Percentiles rank a stretch among this genome's conserved stretches.
phyloP scores from a whole-genome alignment of 2,113 vertebrate species.

The Pelusios castaneus region DNA sequence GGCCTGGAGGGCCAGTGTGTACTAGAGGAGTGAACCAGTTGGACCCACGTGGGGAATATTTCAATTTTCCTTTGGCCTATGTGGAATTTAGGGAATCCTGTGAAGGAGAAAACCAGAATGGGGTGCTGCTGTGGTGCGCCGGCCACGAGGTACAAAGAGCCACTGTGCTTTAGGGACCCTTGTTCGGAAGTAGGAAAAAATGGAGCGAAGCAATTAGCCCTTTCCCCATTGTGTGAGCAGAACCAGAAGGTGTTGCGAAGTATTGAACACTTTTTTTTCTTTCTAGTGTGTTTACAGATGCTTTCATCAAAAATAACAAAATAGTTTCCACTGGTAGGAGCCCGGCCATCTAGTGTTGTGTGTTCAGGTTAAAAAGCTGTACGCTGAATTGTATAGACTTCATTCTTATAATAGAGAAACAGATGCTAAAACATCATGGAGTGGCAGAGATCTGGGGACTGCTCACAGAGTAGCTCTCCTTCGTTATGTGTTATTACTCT shows the following conservation, averaged over 20 bases:
- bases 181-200: constrained; percentile 3
- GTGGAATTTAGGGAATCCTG: not conserved
- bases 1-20: not conserved
- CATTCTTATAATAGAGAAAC: not conserved
- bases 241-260: not conserved
- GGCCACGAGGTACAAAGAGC: not conserved
- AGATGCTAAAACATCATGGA: not conserved
- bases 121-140: not conserved
- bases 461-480: not conserved
- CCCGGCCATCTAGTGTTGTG: not conserved
- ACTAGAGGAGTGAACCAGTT: not conserved
- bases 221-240: not conserved
- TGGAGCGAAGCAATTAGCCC: not conserved
- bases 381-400: not conserved
- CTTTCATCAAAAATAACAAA: constrained; percentile 11
- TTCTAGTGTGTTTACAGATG: not conserved
- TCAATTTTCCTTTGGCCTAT: not conserved
- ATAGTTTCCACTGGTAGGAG: not conserved
- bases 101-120: not conserved
- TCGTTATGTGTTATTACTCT: not conserved
- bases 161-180: not conserved
- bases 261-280: not conserved
- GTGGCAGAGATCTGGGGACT: not conserved
- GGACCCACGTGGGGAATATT: not conserved
- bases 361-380: constrained; percentile 1